Percentiles rank a stretch among this genome's conserved stretches.
phyloP scores from a whole-genome alignment of 2,113 vertebrate genomes.

The Leptodactylus fuscus region DNA sequence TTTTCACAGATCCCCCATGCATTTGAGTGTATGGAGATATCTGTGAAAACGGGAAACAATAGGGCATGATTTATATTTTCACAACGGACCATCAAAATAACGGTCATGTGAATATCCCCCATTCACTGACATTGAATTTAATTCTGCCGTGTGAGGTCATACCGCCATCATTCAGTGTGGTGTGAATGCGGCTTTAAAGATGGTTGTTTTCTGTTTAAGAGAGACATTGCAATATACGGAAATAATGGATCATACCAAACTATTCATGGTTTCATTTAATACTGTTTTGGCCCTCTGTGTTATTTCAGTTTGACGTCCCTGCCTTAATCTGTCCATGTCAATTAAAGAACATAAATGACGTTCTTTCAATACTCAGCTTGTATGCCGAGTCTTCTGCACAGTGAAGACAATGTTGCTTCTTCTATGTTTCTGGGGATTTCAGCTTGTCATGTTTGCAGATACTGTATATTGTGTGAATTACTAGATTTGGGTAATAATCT shows the following conservation, averaged over 20 bases:
- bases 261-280: not conserved
- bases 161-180: no score
- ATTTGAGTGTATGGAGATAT: no score
- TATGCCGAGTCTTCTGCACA: not conserved
- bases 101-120: no score
- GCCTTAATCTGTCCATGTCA: not conserved
- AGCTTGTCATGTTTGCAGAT: not conserved
- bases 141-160: no score
- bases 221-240: not conserved
- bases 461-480: not conserved
- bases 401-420: not conserved
- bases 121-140: no score
- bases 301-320: not conserved
- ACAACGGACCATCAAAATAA: no score
- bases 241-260: not conserved
- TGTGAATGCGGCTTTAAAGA: no score
- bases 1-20: no score
- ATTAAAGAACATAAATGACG: not conserved
- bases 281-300: not conserved
- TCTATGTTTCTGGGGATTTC: not conserved
- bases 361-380: not conserved
- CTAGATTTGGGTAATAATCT: not conserved
- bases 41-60: no score
- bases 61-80: no score
- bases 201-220: not conserved